Conservation (phyloP, 2,113 vertebrate species). For the Halichoerus grypus region DNA sequence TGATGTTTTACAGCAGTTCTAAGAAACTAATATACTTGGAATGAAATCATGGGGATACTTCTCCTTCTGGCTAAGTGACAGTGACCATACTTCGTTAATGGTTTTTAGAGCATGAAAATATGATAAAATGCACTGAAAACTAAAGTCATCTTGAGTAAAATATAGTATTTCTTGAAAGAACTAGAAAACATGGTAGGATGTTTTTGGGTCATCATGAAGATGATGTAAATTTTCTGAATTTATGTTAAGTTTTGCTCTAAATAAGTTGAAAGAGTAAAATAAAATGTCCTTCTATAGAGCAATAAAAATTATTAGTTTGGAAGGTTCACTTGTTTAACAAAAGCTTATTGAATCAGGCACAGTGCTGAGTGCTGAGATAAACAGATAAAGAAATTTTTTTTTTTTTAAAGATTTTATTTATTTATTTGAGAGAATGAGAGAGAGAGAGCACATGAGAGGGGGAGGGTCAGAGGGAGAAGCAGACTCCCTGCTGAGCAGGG, state of each 20-base stretch:
- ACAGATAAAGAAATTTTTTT: not conserved
- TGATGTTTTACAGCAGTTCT: not conserved
- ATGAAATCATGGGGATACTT: not conserved
- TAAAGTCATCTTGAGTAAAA: not conserved
- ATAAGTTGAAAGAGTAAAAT: not conserved
- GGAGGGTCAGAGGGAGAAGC: no score
- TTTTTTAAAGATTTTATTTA: no score
- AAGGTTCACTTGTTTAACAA: not conserved
- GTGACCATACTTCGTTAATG: not conserved
- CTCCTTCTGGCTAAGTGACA: not conserved
- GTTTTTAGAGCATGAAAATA: not conserved
- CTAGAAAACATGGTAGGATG: not conserved
- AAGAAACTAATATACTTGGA: not conserved
- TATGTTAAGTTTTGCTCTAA: not conserved
- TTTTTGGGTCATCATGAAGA: not conserved
- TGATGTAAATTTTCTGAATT: not conserved
- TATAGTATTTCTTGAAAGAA: not conserved
- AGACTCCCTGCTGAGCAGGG: no score
- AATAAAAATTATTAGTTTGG: not conserved
- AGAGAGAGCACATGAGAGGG: no score
- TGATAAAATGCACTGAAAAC: not conserved
- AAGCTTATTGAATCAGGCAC: not conserved
- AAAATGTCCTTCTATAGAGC: not conserved
- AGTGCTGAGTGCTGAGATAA: not conserved
- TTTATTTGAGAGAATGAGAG: no score